Evolutionary conservation across 2,113 vertebrate species (phyloP).

Genomic region (Hirundichthys speculiger): DNA sequence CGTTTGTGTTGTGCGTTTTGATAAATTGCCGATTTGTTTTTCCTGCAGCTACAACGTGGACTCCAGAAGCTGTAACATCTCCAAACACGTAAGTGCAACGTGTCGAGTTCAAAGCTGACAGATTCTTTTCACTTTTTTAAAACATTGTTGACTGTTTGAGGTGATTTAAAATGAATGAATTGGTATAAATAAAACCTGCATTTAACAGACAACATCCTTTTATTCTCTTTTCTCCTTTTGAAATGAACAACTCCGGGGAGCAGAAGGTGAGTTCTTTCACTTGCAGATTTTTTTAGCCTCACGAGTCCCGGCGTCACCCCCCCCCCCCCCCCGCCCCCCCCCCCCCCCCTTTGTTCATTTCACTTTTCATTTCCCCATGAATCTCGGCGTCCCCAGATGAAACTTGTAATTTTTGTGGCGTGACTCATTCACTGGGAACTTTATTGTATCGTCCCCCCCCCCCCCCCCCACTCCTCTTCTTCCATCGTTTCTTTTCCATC

Average conservation of each 20-base stretch:
- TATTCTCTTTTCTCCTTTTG: constrained; percentile 5
- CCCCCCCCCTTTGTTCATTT: constrained; percentile 39
- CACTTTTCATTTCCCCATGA: constrained; percentile 27
- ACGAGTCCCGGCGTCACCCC: constrained; percentile 4
- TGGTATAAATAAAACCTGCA: constrained; percentile 7
- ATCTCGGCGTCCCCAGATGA: constrained; percentile 11
- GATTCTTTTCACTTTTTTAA: background rate
- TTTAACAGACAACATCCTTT: constrained; percentile 6
- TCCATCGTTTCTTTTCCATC: constrained; percentile 45
- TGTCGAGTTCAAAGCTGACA: background rate
- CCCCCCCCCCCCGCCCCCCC: too few relatives aligned
- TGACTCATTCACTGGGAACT: constrained; percentile 32
- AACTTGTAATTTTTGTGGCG: constrained; percentile 8
- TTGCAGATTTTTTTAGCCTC: constrained; percentile 6
- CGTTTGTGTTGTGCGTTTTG: too few relatives aligned
- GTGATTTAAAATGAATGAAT: constrained; percentile 15
- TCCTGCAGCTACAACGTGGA: constrained; percentile 92
- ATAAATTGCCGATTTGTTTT: too few relatives aligned
- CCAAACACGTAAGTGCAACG: constrained; percentile 90
- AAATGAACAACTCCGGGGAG: constrained; percentile 42
- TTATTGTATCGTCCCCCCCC: constrained; percentile 46
- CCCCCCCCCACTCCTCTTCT: constrained; percentile 42
- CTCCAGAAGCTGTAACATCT: constrained; percentile 92
- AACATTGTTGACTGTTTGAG: background rate
- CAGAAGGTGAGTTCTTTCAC: constrained; percentile 69